Evolutionary conservation across 2,888 invertebrate genomes (phyloP).

Genomic region (Panorpa germanica): DNA sequence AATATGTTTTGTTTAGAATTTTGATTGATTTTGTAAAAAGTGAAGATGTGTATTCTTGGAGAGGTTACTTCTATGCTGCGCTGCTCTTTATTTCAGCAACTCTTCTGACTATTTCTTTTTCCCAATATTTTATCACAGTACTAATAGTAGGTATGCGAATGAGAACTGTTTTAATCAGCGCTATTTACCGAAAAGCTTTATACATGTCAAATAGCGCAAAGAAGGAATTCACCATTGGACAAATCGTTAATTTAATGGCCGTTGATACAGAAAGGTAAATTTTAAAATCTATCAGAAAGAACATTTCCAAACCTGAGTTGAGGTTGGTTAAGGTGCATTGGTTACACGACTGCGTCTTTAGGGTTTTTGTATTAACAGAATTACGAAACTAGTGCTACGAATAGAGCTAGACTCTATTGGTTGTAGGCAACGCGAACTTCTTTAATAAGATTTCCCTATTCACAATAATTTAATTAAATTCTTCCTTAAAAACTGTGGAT

Average conservation of each 20-base stretch:
- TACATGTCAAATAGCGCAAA: slow-evolving; percentile 21
- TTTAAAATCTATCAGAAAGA: too few relatives aligned
- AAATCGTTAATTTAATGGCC: slow-evolving; percentile 30
- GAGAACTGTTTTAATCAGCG: slow-evolving; percentile 28
- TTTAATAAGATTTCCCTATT: too few relatives aligned
- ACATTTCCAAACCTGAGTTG: too few relatives aligned
- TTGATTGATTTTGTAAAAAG: slow-evolving; percentile 20
- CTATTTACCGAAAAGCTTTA: slow-evolving; percentile 31
- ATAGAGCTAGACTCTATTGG: too few relatives aligned
- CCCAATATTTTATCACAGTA: slow-evolving; percentile 32
- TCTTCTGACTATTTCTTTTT: slow-evolving; percentile 29
- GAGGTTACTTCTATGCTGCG: slow-evolving; percentile 33
- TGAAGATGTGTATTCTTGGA: slow-evolving; percentile 25
- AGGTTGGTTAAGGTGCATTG: too few relatives aligned
- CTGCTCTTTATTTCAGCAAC: slow-evolving; percentile 28
- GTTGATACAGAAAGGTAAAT: slow-evolving; percentile 28
- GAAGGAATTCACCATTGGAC: slow-evolving; percentile 25
- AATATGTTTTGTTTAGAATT: slow-evolving; percentile 13
- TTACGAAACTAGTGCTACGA: too few relatives aligned
- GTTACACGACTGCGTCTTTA: too few relatives aligned
- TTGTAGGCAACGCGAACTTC: too few relatives aligned
- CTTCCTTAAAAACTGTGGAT: too few relatives aligned
- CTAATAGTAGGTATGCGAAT: slow-evolving; percentile 34
- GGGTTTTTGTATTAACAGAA: too few relatives aligned
- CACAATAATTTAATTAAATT: too few relatives aligned